phyloP scores from a whole-genome alignment of 2,888 invertebrate genomes.

The Parascotia fuliginaria region DNA sequence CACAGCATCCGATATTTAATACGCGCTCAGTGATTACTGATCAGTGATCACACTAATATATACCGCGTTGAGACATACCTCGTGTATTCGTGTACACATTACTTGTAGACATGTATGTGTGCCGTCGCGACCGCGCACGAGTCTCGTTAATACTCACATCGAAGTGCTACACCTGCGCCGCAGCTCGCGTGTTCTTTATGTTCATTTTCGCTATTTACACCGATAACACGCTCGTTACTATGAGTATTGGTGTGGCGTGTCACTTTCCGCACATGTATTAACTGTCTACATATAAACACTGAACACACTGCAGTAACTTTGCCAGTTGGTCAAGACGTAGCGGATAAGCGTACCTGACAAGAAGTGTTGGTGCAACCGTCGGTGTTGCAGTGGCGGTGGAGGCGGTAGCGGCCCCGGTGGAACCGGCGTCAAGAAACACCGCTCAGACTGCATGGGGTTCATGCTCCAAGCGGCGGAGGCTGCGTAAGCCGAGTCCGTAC shows the following conservation, averaged over 20 bases:
- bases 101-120: background rate
- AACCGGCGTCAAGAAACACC: slow-evolving; percentile 46
- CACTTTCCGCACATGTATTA: background rate
- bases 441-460: slow-evolving; percentile 25
- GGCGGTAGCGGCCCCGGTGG: slow-evolving; percentile 30
- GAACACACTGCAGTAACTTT: background rate
- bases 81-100: background rate
- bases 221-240: slow-evolving; percentile 3
- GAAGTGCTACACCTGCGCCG: slow-evolving; percentile 10
- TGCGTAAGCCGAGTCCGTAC: slow-evolving; percentile 48
- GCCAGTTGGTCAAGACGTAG: background rate
- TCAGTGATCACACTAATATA: slow-evolving; percentile 10
- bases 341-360: slow-evolving; percentile 27
- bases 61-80: background rate
- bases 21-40: slow-evolving; percentile 16
- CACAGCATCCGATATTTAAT: slow-evolving; percentile 12
- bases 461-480: slow-evolving; percentile 50
- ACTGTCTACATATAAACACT: background rate
- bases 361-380: background rate
- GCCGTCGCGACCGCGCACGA: slow-evolving; percentile 9
- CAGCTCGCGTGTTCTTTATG: slow-evolving; percentile 7
- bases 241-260: background rate
- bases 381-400: slow-evolving; percentile 12
- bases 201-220: slow-evolving; percentile 2
- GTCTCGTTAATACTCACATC: slow-evolving; percentile 8